Conservation (phyloP, 1,140 invertebrate genomes). For the Trichogramma pretiosum region DNA sequence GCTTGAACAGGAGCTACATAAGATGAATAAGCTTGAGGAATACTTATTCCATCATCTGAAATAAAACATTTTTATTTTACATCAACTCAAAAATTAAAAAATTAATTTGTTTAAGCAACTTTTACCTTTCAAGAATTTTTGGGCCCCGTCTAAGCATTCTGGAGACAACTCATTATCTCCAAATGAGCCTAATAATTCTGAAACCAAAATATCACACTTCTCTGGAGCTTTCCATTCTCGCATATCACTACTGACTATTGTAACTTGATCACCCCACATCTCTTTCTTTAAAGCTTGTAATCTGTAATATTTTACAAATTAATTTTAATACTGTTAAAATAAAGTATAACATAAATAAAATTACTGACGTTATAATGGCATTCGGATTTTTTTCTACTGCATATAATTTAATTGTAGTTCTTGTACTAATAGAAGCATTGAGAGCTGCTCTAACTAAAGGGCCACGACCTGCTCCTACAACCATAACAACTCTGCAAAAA, state of each 20-base stretch:
- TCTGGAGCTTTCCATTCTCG: slow-evolving; percentile 71
- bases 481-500: slow-evolving; percentile 65
- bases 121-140: slow-evolving; percentile 73
- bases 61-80: slow-evolving; percentile 17
- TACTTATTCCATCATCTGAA: slow-evolving; percentile 79
- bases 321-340: neutral
- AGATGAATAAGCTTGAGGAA: slow-evolving; percentile 84
- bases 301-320: slow-evolving; percentile 28
- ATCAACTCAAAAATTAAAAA: slow-evolving; percentile 1
- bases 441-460: slow-evolving; percentile 81
- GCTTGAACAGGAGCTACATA: slow-evolving; percentile 82
- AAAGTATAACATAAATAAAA: slow-evolving; percentile 10
- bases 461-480: slow-evolving; percentile 91
- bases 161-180: slow-evolving; percentile 98
- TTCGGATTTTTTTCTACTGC: slow-evolving; percentile 98
- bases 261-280: slow-evolving; percentile 69
- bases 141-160: slow-evolving; percentile 94
- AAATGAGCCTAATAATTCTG: slow-evolving; percentile 94
- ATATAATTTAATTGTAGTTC: slow-evolving; percentile 63
- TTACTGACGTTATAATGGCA: slow-evolving; percentile 75
- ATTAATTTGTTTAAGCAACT: slow-evolving; percentile 11
- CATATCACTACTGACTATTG: slow-evolving; percentile 85
- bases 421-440: slow-evolving; percentile 64
- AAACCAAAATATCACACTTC: slow-evolving; percentile 91
- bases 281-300: slow-evolving; percentile 70